Base-by-base conservation (phyloP, 2,888 invertebrate genomes). In the Ametastegia equiseti region DNA sequence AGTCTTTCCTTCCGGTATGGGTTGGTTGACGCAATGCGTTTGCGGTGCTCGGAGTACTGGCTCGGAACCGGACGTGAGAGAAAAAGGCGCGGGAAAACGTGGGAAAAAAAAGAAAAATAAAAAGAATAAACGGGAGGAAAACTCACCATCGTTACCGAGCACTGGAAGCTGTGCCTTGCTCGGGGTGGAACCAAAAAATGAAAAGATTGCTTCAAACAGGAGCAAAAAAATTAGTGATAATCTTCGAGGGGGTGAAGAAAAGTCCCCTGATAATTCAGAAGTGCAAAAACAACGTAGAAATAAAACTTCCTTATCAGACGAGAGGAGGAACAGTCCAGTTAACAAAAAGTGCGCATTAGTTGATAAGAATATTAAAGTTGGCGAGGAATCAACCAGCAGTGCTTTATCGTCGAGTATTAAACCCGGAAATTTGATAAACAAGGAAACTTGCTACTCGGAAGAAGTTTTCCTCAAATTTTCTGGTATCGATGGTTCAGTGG, bases 11-110 rank as follows among this genome's bases (percentile, higher is more conserved):
- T 19, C 13, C 36, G 15, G 23, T 9, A 86, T 86, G 86, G 83
- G 83, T 77, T 86, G 86, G 86, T 80, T 86, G 50, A 85, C 83
- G 54, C 84, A 82, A 39, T 86, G 86, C 63, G 84, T 86, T 3
- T 86, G 86, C 30, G 86, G 86, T 60, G 83, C 83, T n/a, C 82
- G 71, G 47, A 54, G 81, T 45, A 27, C 82, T 1, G 81, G 57
- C 36, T 80, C 84, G 45, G 80, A 42, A 63, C 78, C 78, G 42
- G 78, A 78, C 33, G 39, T 78, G 78, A 78, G 78, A 33, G n/a
- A 57, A 47, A 57, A 50, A 33, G 45, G 27, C 63, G 78, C 78
- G 78, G 63, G 78, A 63, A 78, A 78, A 78, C 50, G 54, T 75
- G 60, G 78, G 23, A 78, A 63, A 78, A 63, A 63, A 50, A 78